Evolutionary conservation across 2,888 invertebrate genomes (phyloP), one percentile per base, ranked within the genome.

Genomic region (Coenonympha glycerion): DNA sequence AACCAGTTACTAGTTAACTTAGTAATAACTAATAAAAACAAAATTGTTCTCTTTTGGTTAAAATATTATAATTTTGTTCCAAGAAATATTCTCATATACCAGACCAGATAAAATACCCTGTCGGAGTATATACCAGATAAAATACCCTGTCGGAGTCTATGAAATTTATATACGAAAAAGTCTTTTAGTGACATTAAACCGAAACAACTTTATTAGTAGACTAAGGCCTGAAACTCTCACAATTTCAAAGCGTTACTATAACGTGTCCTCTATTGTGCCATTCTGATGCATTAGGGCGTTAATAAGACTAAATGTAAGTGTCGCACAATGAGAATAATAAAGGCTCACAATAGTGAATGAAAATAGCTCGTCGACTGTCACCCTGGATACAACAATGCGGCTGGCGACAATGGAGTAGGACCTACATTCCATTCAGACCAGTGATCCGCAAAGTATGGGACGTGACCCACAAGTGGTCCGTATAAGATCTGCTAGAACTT

Each of bases 271-370:
- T 34, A 52, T 52, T 47, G 39, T 48, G 19, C 39, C 60, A 58
- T 63, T 59, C 53, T 55, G 52, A 55, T 56, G 62, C 63, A 64
- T 65, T 65, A 64, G 55, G 59, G 61, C 64, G 60, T 63, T 64
- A 68, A 68, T 66, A 69, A 66, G 67, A 61, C 67, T 61, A 60
- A 61, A 73, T 73, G 73, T 73, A 74, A 76, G 73, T 78, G 69
- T 73, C 65, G 61, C 73, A 83, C 85, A 85, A 84, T 82, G 79
- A 69, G 69, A 69, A 80, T 81, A 81, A 82, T 79, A 75, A 74
- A 73, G 69, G 69, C 63, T 74, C 68, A 80, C 81, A 82, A 82
- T 81, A 65, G 76, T 62, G 80, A 84, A 83, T 81, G 81, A 83
- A 83, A 82, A 82, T 81, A 72, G 80, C 81, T 77, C 79, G 79